Base-by-base conservation (phyloP, 2,888 invertebrate genomes). In the Rhingia rostrata region DNA sequence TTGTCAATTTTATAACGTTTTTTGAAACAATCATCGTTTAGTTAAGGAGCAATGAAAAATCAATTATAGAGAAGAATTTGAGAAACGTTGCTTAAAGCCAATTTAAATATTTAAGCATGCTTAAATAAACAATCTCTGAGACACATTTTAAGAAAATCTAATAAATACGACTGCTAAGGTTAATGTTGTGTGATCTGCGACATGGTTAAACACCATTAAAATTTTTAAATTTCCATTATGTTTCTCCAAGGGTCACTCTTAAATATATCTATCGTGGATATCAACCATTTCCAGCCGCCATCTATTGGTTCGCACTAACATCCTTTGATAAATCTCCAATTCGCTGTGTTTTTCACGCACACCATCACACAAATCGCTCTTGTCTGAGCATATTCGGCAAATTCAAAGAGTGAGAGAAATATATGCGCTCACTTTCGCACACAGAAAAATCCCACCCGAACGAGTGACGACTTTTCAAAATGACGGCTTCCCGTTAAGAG, bases 401-500 rank as follows among this genome's bases (percentile, higher is more conserved):
- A 78, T 35, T 60, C 63, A 51, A 14, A n/a, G 33, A 78, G 39
- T 43, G 73, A 80, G 74, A 74, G 0, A 14, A 43, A 33, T 22
- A 60, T 32, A 4, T 0, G 0, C 22, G 22, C 32, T 0, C 12
- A 22, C 37, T 45, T 53, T 33, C 63, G 14, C 43, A 73, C 79
- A 53, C 58, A 66, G 54, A 66, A 60, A 63, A 45, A 63, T 73
- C 67, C 73, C 83, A 74, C 79, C 73, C 72, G 73, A 82, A 7
- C 30, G 56, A 63, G 70, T 79, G 74, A 84, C 70, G 80, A 84
- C 80, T 84, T 84, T 84, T 84, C 84, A 84, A 84, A 84, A 84
- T 84, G 84, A 84, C 84, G 84, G 84, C 84, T 84, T 84, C 79
- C 80, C 79, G 80, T 84, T 84, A 84, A 80, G 49, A 84, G 49